Evolutionary conservation across 2,888 invertebrate species (phyloP).

Genomic region (Apomyelois bistriatella): DNA sequence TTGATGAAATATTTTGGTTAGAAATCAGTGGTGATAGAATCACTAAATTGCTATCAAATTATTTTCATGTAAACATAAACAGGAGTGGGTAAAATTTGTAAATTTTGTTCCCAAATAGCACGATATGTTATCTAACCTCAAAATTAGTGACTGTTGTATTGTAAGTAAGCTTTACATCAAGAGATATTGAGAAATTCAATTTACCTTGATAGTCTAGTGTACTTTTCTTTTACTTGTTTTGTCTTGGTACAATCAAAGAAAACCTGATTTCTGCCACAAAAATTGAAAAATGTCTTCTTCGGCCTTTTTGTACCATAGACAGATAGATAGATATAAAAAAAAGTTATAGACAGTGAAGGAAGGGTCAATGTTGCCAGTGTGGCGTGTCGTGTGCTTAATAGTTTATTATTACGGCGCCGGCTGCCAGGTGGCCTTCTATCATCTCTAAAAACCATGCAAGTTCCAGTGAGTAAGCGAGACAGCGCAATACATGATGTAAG

Average conservation of each 20-base stretch:
- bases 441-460: too few species aligned
- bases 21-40: background rate
- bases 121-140: constrained; percentile 61
- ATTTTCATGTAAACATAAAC: background rate
- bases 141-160: constrained; percentile 31
- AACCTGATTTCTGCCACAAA: background rate
- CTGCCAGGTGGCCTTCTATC: too few species aligned
- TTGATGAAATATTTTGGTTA: constrained; percentile 6
- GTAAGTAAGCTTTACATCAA: background rate
- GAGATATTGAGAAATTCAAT: background rate
- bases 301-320: too few species aligned
- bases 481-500: too few species aligned
- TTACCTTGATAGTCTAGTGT: constrained; percentile 2
- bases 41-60: background rate
- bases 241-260: background rate
- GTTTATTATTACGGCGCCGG: too few species aligned
- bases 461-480: too few species aligned
- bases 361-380: too few species aligned
- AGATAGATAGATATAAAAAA: too few species aligned
- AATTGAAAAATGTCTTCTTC: background rate
- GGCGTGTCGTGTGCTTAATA: too few species aligned
- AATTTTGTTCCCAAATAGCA: constrained; percentile 24
- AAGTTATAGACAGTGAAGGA: too few species aligned
- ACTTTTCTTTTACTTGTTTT: background rate
- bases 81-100: background rate